Percentiles rank a stretch among this genome's conserved stretches.
These are phyloP conservation scores for Riparia riparia DNA, from an alignment of 2,113 vertebrate genomes.

Conservation along the genomic window DNA sequence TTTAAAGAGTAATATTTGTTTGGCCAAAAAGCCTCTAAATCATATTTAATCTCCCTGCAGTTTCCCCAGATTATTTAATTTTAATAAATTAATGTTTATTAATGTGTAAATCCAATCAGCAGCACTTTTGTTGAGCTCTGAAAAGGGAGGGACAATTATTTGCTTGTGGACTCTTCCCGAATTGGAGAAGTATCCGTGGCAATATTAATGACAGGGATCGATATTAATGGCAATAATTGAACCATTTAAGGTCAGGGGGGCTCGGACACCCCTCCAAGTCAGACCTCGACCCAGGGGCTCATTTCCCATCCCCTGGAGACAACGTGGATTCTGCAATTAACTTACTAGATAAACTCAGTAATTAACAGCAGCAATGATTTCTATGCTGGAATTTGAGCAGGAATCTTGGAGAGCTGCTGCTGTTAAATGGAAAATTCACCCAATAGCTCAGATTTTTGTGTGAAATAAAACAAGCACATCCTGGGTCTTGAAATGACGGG, in stretches of 20 bases:
- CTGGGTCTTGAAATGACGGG: background rate
- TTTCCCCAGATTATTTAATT: background rate
- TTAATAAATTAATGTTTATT: background rate
- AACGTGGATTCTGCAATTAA: fast-evolving
- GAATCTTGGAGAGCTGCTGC: background rate
- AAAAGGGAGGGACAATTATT: background rate
- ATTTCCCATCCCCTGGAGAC: background rate
- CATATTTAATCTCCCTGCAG: background rate
- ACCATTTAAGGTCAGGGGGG: background rate
- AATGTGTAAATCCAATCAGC: background rate
- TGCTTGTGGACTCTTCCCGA: background rate
- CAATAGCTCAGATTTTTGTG: fast-evolving
- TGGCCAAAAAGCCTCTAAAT: background rate
- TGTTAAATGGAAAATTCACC: background rate
- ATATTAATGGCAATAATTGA: background rate
- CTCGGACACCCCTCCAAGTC: background rate
- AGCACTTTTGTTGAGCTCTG: background rate
- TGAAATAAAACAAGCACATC: background rate
- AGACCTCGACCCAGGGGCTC: background rate
- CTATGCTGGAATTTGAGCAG: fast-evolving
- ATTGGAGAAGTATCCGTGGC: background rate
- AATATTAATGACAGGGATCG: background rate
- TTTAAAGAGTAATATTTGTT: background rate
- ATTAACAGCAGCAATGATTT: background rate
- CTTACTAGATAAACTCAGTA: background rate